Conservation (phyloP, 2,888 invertebrate genomes). For the Meloe dianella region DNA sequence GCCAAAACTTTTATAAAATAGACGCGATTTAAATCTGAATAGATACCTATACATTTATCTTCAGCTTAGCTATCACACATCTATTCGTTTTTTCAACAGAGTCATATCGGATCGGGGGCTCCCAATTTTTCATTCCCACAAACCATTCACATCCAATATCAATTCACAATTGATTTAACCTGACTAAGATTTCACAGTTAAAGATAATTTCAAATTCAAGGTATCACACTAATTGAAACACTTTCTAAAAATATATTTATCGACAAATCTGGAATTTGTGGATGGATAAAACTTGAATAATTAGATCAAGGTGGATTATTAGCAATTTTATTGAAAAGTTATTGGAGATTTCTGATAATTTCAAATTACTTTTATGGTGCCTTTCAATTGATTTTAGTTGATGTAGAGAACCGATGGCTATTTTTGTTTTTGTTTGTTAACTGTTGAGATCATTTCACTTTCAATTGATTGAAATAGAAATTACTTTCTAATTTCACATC, state of each 20-base stretch:
- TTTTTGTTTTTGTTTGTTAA: not conserved
- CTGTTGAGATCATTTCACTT: not conserved
- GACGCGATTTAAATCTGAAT: too few species aligned
- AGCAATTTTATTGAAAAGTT: not conserved
- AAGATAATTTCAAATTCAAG: constrained; percentile 6
- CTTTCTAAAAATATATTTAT: constrained; percentile 1
- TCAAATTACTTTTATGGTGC: not conserved
- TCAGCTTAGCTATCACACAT: too few species aligned
- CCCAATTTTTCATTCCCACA: not conserved
- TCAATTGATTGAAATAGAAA: not conserved
- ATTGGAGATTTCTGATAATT: not conserved
- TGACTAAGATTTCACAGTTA: too few species aligned
- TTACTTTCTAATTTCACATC: constrained; percentile 6
- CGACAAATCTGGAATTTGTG: not conserved
- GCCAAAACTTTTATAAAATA: not conserved
- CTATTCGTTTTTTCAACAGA: not conserved
- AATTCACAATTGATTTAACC: not conserved
- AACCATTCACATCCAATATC: not conserved
- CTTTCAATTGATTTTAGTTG: too few species aligned
- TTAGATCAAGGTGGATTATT: not conserved
- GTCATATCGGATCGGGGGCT: not conserved
- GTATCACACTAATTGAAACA: not conserved
- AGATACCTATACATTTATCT: too few species aligned
- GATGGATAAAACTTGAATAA: not conserved
- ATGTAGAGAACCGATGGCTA: too few species aligned